A percentile compares a stretch with the other conserved stretches of the same genome.
Conservation (phyloP, 2,888 invertebrate species). For the Tubiluchus corallicola region DNA sequence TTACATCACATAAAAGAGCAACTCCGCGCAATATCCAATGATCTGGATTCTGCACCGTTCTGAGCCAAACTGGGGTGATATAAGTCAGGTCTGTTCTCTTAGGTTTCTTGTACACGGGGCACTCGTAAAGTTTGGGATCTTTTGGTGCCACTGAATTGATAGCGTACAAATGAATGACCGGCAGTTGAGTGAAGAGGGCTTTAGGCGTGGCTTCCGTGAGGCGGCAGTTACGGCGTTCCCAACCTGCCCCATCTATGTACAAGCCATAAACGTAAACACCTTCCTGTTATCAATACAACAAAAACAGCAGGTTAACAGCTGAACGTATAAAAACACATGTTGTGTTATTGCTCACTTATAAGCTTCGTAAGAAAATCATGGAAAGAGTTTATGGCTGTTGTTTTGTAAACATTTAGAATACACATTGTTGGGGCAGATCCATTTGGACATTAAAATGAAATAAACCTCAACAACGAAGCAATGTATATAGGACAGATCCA, state of each 20-base stretch:
- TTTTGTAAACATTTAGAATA: too few relatives aligned
- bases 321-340: too few relatives aligned
- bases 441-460: too few relatives aligned
- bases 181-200: constrained; percentile 55
- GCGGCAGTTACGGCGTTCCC: constrained; percentile 53
- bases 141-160: constrained; percentile 45
- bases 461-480: too few relatives aligned
- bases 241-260: constrained; percentile 68
- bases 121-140: constrained; percentile 42
- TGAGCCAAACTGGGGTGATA: constrained; percentile 51
- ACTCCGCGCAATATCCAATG: constrained; percentile 91
- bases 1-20: constrained; percentile 80
- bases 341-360: too few relatives aligned
- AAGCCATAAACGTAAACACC: constrained; percentile 61
- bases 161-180: constrained; percentile 61
- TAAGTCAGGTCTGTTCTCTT: constrained; percentile 61
- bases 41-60: constrained; percentile 38
- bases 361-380: too few relatives aligned
- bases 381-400: too few relatives aligned
- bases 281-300: too few relatives aligned
- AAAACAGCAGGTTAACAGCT: too few relatives aligned
- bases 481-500: too few relatives aligned
- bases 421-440: too few relatives aligned
- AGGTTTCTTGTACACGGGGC: constrained; percentile 76
- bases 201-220: constrained; percentile 60